A percentile compares a stretch with the other conserved stretches of the same genome.
Conservation (phyloP, 2,888 invertebrate species). For the Drosophila macrospina region DNA sequence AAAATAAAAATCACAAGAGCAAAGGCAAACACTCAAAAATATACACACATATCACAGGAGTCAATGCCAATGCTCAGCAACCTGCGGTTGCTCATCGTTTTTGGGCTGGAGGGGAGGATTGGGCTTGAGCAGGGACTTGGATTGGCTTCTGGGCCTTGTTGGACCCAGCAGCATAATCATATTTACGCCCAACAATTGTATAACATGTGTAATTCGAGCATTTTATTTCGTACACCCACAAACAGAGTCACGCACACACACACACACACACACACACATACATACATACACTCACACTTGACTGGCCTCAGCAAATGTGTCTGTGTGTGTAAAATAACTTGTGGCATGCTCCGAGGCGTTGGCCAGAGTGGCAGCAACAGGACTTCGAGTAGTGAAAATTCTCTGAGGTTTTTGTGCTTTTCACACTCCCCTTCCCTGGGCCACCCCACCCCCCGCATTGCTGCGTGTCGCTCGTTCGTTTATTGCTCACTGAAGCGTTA, state of each 20-base stretch:
- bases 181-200: constrained; percentile 72
- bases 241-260: constrained; percentile 13
- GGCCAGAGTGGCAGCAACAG: constrained; percentile 32
- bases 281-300: constrained; percentile 23
- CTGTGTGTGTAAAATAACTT: constrained; percentile 66
- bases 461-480: constrained; percentile 39
- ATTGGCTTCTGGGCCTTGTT: constrained; percentile 24
- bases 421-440: constrained; percentile 36
- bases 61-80: background rate
- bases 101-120: constrained; percentile 1
- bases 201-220: constrained; percentile 76
- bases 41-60: constrained; percentile 6
- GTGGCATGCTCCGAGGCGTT: constrained; percentile 78
- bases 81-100: background rate
- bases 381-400: constrained; percentile 29
- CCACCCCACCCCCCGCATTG: background rate
- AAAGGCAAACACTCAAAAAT: constrained; percentile 11
- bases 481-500: constrained; percentile 79
- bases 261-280: constrained; percentile 12
- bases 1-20: constrained; percentile 8
- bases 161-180: constrained; percentile 62
- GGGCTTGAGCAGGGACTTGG: constrained; percentile 1
- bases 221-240: constrained; percentile 60
- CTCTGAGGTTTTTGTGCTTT: constrained; percentile 68
- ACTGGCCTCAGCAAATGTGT: constrained; percentile 38